Evolutionary conservation across 2,888 invertebrate genomes (phyloP), one percentile per base, ranked within the genome.

Genomic region (Polietes domitor): DNA sequence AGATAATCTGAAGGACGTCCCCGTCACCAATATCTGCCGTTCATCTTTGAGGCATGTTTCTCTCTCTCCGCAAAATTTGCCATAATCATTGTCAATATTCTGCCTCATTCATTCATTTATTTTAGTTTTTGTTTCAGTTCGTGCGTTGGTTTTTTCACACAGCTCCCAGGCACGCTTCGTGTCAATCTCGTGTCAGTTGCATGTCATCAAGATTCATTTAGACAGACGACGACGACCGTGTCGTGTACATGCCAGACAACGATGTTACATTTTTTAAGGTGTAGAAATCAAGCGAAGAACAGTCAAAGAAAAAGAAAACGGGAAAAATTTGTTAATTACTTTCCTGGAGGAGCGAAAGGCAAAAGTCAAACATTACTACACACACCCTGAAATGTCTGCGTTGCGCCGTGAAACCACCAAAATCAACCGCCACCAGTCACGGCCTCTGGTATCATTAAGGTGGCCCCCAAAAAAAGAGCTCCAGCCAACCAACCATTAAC

Each of bases 251-350:
- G 41, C 28, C n/a, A n/a, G n/a, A n/a, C n/a, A n/a, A n/a, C n/a
- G n/a, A n/a, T n/a, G 21, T 41, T 41, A 65, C 68, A 68, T 68
- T 68, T 68, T 68, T 65, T 68, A 68, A 68, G 68, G 68, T 43
- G 68, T 12, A 68, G 68, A 68, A 65, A 63, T 58, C 10, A 12
- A 26, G 26, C 32, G 5, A 19, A 55, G 55, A 21, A 9, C 10
- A 37, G 37, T 7, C 37, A 37, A 9, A 9, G 37, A 37, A 9
- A 9, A 12, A 37, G 32, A 61, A 24, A 17, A 58, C 26, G 2
- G 24, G 7, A 32, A 61, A 61, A 28, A 26, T 61, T 61, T 61
- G 28, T 61, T 61, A 61, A 61, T 61, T 61, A 61, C 61, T 61
- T 28, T 61, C n/a, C 47, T 12, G 9, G 12, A 32, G 61, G 24